Percentiles rank a stretch among this genome's conserved stretches.
Evolutionary conservation across 2,888 invertebrate species (phyloP).

Genomic region (Papilio gigon): DNA sequence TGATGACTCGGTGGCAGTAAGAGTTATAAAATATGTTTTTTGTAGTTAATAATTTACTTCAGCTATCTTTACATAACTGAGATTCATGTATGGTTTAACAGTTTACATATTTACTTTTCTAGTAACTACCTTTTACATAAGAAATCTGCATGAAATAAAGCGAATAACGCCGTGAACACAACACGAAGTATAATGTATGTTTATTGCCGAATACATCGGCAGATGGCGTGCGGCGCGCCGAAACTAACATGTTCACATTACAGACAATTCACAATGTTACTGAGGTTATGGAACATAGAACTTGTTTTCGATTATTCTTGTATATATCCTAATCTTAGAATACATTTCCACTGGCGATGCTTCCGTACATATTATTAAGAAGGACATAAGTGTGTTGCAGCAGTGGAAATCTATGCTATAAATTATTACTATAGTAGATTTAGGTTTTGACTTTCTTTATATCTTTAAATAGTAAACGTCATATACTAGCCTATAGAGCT

Average conservation of each 20-base stretch:
- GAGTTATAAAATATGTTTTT: too few species aligned
- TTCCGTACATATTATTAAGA: too few species aligned
- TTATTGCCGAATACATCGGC: constrained; percentile 16
- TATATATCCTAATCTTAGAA: too few species aligned
- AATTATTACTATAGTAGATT: too few species aligned
- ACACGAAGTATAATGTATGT: constrained; percentile 9
- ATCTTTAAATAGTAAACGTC: too few species aligned
- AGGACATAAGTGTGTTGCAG: too few species aligned
- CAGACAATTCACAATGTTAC: neutral
- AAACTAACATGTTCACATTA: neutral
- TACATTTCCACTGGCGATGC: neutral
- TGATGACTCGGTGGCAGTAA: neutral
- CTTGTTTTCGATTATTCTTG: neutral
- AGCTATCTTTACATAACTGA: neutral
- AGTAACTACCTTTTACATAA: neutral
- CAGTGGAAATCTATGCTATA: too few species aligned
- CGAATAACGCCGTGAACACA: constrained; percentile 6
- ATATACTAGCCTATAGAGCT: too few species aligned
- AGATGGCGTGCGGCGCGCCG: constrained; percentile 10
- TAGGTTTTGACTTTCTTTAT: too few species aligned
- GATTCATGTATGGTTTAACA: neutral
- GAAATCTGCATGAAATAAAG: constrained; percentile 13
- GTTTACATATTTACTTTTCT: neutral
- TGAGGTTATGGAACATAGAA: neutral
- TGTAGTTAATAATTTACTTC: too few species aligned